A percentile compares a stretch with the other conserved stretches of the same genome.
Evolutionary conservation across 2,113 vertebrate species (phyloP).

Genomic region (Sebastes schlegelii): DNA sequence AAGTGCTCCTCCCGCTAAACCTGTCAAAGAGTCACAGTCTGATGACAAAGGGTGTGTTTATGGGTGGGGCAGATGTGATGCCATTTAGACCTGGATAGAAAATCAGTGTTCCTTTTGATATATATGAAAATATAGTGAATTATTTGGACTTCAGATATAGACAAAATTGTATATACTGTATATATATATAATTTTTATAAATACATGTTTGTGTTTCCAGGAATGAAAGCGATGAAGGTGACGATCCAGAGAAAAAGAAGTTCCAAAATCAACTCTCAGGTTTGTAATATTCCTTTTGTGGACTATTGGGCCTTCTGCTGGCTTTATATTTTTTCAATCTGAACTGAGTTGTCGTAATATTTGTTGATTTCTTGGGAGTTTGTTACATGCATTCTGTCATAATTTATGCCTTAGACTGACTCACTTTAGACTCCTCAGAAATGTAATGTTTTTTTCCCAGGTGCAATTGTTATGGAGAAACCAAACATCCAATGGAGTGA

Average conservation of each 20-base stretch:
- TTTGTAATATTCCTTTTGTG: constrained; percentile 57
- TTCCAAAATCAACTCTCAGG: constrained; percentile 98
- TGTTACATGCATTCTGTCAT: neutral
- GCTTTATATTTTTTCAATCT: neutral
- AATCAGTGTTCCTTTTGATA: neutral
- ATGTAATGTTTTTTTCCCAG: constrained; percentile 70
- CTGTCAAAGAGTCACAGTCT: constrained; percentile 92
- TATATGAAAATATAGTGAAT: neutral
- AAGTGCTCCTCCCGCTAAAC: constrained; percentile 88
- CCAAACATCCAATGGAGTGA: constrained; percentile 97
- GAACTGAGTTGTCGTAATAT: neutral
- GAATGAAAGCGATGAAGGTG: constrained; percentile 97
- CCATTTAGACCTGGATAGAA: constrained; percentile 18
- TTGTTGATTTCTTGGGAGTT: neutral
- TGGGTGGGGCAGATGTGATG: constrained; percentile 43
- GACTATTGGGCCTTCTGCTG: neutral
- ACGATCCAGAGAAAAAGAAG: constrained; percentile 97
- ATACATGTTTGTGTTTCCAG: constrained; percentile 78
- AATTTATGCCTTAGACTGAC: neutral
- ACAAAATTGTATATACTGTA: neutral
- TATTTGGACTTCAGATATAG: neutral
- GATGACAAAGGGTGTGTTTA: constrained; percentile 93
- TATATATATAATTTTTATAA: neutral
- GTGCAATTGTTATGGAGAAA: constrained; percentile 97
- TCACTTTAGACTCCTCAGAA: neutral